phyloP scores from a whole-genome alignment of 2,888 invertebrate genomes.

The Iselma pallidipennis region DNA sequence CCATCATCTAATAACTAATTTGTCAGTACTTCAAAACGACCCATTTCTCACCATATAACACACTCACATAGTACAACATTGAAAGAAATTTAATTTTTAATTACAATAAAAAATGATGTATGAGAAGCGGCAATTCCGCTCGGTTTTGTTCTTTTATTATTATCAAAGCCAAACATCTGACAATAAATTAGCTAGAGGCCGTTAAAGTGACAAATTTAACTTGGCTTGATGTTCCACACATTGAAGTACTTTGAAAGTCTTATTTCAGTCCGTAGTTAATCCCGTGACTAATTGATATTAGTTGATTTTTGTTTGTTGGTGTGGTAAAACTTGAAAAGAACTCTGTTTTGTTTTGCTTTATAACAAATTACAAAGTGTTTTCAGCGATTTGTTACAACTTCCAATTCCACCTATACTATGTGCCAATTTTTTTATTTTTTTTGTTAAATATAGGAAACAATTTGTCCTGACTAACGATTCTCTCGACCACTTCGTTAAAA shows the following conservation, averaged over 20 bases:
- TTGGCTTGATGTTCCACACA: conserved; percentile 38
- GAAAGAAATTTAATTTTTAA: neutral
- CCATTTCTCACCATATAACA: neutral
- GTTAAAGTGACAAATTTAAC: conserved; percentile 36
- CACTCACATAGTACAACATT: neutral
- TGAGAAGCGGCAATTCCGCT: neutral
- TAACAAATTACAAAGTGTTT: too few relatives aligned
- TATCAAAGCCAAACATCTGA: conserved; percentile 10
- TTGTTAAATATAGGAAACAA: too few relatives aligned
- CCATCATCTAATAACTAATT: neutral
- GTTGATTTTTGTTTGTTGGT: neutral
- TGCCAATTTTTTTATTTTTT: too few relatives aligned
- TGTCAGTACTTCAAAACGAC: neutral
- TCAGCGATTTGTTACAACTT: too few relatives aligned
- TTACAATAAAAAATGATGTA: neutral
- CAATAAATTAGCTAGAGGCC: conserved; percentile 12
- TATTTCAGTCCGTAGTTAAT: neutral
- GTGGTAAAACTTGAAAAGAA: too few relatives aligned
- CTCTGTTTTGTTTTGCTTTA: too few relatives aligned
- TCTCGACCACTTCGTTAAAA: too few relatives aligned
- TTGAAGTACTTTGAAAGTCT: conserved; percentile 24
- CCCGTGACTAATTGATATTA: neutral
- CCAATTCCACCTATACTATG: too few relatives aligned
- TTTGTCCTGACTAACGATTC: too few relatives aligned
- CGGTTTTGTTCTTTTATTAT: neutral